Base-by-base conservation (phyloP, 1,140 invertebrate genomes). In the Colletes latitarsis region DNA sequence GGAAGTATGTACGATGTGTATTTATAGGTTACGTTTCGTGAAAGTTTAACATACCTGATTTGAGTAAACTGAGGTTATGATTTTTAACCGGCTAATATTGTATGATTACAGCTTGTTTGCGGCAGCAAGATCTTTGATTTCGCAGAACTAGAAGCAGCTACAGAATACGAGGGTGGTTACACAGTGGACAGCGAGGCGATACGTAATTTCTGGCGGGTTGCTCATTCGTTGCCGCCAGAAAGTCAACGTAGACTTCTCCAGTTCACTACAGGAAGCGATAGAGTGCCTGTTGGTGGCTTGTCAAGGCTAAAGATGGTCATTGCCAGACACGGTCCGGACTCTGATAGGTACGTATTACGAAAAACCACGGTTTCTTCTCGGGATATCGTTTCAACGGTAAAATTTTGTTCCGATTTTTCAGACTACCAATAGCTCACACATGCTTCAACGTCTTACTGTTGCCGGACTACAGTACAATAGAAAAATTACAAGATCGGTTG, bases 401-500 rank as follows among this genome's bases (percentile, higher is more conserved):
- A 4, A 30, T 79, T 79, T 58, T 21, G 30, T 69, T 17, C 57
- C 30, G 9, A 12, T 21, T 72, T 85, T 94, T 57, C 85, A 95
- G 96, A 43, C 93, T 97, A 87, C 97, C 97, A 52, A 97, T 96
- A 19, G 96, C 96, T 12, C 98, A 99, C 91, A 99, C 98, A 0
- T 99, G 98, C 93, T 99, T 99, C 93, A 99, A 99, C 92, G 96
- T 99, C 3, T 94, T 99, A 14, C 95, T 99, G 75, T 94, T 99
- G 64, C 98, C 98, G 0, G 96, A 97, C 90, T 99, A 99, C 88
- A 95, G 95, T 68, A 96, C 95, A 60, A 96, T 96, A 93, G 97
- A 98, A 76, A 97, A 97, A 91, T 93, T 99, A 30, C 95, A 96
- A 89, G 96, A 98, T 88, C 96, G 98, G 92, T 94, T 99, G 53